Evolutionary conservation across 1,140 invertebrate genomes (phyloP), one percentile per base, ranked within the genome.

Genomic region (Adoxophyes honmai): DNA sequence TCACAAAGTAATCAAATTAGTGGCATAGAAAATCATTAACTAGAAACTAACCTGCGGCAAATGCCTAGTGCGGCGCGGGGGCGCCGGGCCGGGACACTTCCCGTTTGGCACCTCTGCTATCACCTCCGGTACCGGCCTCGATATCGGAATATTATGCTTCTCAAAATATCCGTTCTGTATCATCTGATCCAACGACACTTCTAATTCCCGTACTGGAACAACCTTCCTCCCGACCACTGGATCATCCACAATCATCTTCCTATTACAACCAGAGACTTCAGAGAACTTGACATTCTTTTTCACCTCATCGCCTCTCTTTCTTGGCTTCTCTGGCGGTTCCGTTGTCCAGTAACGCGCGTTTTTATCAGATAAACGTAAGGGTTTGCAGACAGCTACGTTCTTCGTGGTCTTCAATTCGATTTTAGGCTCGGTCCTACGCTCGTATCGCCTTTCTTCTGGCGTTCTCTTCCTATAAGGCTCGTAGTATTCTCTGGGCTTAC

Each of bases 241-340:
- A 55, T 86, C 88, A 35, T 88, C 83, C 1, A 89, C 81, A 4
- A 89, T 70, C 75, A 86, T 89, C 39, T 89, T 90, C 11, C 83
- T 57, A 38, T 81, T 78, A 14, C 83, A 87, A 10, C 86, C 87
- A 1, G 87, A 89, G 1, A 90, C 89, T 80, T 90, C 89, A 0
- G 88, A 89, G 64, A 90, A 90, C 57, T 88, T 90, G 0, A 90
- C 89, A 34, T 82, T 89, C 60, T 90, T 89, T 44, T 90, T 90
- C 0, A 64, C 61, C 52, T 87, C 86, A 13, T 84, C 83, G 18
- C 65, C 21, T 15, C 70, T 75, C 56, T 77, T 85, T 59, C 65
- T 68, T 7, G 68, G 55, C 10, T 64, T 70, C 14, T 78, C 73
- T 13, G 81, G 77, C 0, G 63, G 62, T 38, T 86, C 82, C 0